Conservation (phyloP, 2,888 invertebrate species). For the Orthosia cruda region DNA sequence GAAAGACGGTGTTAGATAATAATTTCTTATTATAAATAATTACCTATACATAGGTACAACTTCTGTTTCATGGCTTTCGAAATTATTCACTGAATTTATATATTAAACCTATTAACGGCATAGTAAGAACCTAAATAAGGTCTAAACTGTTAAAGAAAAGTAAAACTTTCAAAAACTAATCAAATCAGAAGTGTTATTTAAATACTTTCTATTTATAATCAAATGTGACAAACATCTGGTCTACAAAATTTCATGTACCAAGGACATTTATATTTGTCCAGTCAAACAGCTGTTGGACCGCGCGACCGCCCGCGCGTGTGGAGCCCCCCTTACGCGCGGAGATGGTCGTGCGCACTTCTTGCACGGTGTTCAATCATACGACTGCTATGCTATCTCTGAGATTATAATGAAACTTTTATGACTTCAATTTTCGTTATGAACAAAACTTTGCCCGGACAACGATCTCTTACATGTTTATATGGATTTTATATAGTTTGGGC, state of each 20-base stretch:
- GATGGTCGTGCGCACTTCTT: slow-evolving; percentile 83
- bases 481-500: slow-evolving; percentile 58
- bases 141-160: background rate
- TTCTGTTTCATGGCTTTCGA: slow-evolving; percentile 5
- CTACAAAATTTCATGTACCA: slow-evolving; percentile 65
- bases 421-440: slow-evolving; percentile 83
- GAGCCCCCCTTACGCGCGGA: slow-evolving; percentile 74
- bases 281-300: slow-evolving; percentile 65
- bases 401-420: slow-evolving; percentile 91
- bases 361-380: slow-evolving; percentile 86
- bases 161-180: background rate
- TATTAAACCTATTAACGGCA: background rate
- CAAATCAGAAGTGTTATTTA: slow-evolving; percentile 39
- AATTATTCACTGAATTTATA: slow-evolving; percentile 4
- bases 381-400: slow-evolving; percentile 88
- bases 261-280: slow-evolving; percentile 71
- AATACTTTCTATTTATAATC: slow-evolving; percentile 64
- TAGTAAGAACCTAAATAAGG: background rate
- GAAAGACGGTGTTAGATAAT: background rate
- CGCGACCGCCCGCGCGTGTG: slow-evolving; percentile 67
- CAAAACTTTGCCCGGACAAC: slow-evolving; percentile 76
- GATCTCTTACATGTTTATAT: slow-evolving; percentile 67
- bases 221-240: slow-evolving; percentile 65
- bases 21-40: slow-evolving; percentile 17
- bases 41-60: background rate